These are phyloP conservation scores for Nannobrachium achirus DNA, from an alignment of 2,113 vertebrate genomes.

Conservation along the genomic window DNA sequence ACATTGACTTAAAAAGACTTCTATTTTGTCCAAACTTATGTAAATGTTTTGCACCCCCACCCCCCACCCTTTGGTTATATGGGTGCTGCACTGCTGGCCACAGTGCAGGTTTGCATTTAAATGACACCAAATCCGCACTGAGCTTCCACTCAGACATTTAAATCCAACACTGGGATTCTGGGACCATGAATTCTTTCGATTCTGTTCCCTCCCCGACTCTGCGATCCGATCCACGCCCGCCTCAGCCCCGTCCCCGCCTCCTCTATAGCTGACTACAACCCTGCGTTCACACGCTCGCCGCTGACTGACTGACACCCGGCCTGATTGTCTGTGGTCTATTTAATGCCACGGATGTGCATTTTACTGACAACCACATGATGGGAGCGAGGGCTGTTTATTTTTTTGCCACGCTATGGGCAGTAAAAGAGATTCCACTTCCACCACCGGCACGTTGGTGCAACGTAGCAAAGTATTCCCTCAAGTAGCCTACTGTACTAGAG, in stretches of 20 bases:
- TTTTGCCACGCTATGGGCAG: conserved; percentile 28
- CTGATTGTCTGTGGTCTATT: conserved; percentile 55
- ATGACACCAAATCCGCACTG: conserved; percentile 64
- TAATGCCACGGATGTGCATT: conserved; percentile 49
- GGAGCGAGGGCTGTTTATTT: conserved; percentile 47
- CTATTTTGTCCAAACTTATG: conserved; percentile 67
- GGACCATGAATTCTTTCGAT: too few species aligned
- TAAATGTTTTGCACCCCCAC: conserved; percentile 50
- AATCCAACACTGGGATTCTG: conserved; percentile 71
- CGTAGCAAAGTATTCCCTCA: too few species aligned
- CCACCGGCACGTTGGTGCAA: too few species aligned
- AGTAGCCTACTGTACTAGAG: too few species aligned
- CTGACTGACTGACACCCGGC: conserved; percentile 51
- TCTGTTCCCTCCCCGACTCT: too few species aligned
- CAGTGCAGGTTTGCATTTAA: conserved; percentile 70
- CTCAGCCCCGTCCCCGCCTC: too few species aligned
- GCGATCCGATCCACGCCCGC: too few species aligned
- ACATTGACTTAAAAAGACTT: conserved; percentile 53
- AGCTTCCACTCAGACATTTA: conserved; percentile 74
- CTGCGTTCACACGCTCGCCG: conserved; percentile 3
- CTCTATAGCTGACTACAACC: too few species aligned
- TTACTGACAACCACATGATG: conserved; percentile 45
- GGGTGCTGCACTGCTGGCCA: conserved; percentile 32
- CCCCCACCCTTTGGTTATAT: conserved; percentile 35
- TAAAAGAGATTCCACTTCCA: conserved; percentile 20